phyloP scores from a whole-genome alignment of 2,888 invertebrate genomes.

The Aphrophora alni region DNA sequence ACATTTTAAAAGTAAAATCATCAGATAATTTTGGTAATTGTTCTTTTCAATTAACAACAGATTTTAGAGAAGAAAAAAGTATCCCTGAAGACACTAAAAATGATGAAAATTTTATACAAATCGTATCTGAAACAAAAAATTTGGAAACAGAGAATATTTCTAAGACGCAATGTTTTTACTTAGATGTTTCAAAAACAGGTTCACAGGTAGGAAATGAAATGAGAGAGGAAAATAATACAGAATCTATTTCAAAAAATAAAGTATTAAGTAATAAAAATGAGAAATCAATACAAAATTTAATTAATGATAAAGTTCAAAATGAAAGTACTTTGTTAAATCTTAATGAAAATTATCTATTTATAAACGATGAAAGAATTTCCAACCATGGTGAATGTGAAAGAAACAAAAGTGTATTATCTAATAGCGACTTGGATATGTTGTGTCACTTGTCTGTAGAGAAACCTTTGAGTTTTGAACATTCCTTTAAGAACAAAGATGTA shows the following conservation, averaged over 20 bases:
- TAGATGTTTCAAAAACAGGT: too few species aligned
- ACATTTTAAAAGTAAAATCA: background rate
- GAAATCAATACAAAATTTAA: background rate
- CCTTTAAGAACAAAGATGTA: background rate
- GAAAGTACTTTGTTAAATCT: too few species aligned
- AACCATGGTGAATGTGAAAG: constrained; percentile 19
- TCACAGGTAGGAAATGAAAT: too few species aligned
- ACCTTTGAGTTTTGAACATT: background rate
- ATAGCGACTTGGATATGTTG: constrained; percentile 30
- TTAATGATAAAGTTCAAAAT: background rate
- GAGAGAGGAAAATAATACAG: too few species aligned
- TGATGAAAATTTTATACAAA: constrained; percentile 28
- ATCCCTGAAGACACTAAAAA: constrained; percentile 45
- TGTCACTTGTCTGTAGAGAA: background rate
- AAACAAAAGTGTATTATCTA: background rate
- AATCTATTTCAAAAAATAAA: too few species aligned
- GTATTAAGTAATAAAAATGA: background rate
- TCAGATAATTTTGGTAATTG: constrained; percentile 49
- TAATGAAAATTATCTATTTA: too few species aligned
- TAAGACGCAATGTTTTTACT: too few species aligned
- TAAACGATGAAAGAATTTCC: background rate
- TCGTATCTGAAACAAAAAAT: too few species aligned
- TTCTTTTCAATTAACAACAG: constrained; percentile 47
- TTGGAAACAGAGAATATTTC: background rate
- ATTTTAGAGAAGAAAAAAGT: constrained; percentile 47